A percentile compares a stretch with the other conserved stretches of the same genome.
These are phyloP conservation scores for Chrysogorgia sp. DNA, from an alignment of 92 coral and sea anemone genomes.

Conservation along the genomic window DNA sequence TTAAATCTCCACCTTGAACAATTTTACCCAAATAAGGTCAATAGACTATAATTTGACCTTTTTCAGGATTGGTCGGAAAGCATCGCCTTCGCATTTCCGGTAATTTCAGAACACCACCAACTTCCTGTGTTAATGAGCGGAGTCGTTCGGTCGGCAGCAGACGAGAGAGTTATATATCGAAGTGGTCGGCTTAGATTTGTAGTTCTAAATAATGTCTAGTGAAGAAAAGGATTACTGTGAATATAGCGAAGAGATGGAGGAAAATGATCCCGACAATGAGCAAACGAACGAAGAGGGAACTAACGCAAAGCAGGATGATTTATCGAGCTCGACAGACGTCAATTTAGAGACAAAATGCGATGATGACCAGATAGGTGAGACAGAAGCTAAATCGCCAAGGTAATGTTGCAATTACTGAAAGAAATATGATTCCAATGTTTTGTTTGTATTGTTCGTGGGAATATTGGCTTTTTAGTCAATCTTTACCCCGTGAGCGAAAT, in stretches of 20 bases:
- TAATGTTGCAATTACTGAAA: slow-evolving; percentile 16
- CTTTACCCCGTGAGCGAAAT: neutral
- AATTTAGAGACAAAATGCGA: neutral
- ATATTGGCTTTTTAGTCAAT: neutral
- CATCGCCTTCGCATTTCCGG: slow-evolving; percentile 13
- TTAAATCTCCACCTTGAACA: neutral
- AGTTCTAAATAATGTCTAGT: slow-evolving; percentile 22
- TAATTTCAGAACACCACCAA: slow-evolving; percentile 4
- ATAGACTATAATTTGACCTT: neutral
- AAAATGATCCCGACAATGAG: slow-evolving; percentile 3
- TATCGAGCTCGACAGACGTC: slow-evolving; percentile 6
- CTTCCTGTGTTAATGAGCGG: neutral
- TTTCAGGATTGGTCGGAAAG: slow-evolving; percentile 23
- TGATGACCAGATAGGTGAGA: neutral
- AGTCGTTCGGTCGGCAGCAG: too few relatives aligned
- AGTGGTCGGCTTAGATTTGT: neutral
- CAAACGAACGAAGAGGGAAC: neutral
- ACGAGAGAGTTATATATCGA: neutral
- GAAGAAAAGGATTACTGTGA: slow-evolving; percentile 16
- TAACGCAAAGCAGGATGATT: slow-evolving; percentile 1
- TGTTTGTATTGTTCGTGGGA: neutral
- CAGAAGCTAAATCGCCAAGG: slow-evolving; percentile 11
- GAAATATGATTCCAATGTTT: neutral
- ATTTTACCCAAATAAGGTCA: slow-evolving; percentile 28
- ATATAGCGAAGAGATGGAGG: neutral